These are phyloP conservation scores for Colletes gigas DNA, from an alignment of 1,140 invertebrate species.

Conservation along the genomic window DNA sequence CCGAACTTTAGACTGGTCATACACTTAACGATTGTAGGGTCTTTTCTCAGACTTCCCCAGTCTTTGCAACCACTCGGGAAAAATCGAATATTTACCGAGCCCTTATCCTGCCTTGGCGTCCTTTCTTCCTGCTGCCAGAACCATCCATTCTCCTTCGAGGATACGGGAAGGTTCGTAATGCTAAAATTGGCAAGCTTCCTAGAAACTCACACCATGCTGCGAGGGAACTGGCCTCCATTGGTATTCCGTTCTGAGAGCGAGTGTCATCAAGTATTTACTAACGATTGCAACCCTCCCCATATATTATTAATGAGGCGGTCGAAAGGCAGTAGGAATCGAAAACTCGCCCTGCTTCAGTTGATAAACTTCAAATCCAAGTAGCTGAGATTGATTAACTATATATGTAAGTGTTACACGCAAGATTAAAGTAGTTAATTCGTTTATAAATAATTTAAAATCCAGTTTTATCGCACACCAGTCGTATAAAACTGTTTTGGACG, in stretches of 20 bases:
- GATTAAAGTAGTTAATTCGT: no score
- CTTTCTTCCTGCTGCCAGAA: constrained; percentile 4
- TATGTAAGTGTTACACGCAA: no score
- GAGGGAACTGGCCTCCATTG: constrained; percentile 1
- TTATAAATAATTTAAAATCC: no score
- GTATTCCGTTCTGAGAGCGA: constrained; percentile 39
- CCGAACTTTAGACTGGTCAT: no score
- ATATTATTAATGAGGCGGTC: constrained; percentile 52
- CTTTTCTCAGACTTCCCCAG: no score
- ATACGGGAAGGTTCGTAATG: constrained; percentile 38
- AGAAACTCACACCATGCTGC: constrained; percentile 3
- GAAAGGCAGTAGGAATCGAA: constrained; percentile 13
- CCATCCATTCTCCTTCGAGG: constrained; percentile 18
- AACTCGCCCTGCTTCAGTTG: neutral
- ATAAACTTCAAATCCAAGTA: constrained; percentile 1
- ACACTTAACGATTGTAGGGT: neutral
- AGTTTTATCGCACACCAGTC: no score
- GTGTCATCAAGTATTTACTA: constrained; percentile 66
- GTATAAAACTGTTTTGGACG: no score
- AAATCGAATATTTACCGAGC: constrained; percentile 48
- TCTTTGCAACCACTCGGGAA: constrained; percentile 10
- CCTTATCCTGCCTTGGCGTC: constrained; percentile 24
- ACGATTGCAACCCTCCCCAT: constrained; percentile 41
- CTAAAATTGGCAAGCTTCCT: constrained; percentile 56
- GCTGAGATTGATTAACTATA: neutral